Evolutionary conservation across 1,140 invertebrate species (phyloP), one percentile per base, ranked within the genome.

Genomic region (Pissodes strobi): DNA sequence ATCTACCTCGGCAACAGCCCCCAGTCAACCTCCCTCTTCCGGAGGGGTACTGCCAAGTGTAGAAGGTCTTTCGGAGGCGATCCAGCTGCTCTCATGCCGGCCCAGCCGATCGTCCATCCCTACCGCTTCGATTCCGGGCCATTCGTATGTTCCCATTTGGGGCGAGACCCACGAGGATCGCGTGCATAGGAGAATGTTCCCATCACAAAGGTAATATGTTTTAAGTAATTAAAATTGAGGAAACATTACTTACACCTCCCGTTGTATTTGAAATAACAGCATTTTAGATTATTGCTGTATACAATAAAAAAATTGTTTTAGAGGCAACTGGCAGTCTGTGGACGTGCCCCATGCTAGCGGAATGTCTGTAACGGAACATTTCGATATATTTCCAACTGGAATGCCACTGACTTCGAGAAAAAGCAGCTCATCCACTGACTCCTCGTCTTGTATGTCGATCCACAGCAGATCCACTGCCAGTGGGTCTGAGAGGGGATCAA

Each of bases 21-120:
- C 12, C 1, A 19, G 12, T 21, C 51, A 52, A 18, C 81, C 55
- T 74, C 81, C 37, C 71, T 6, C 49, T 2, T 10, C 46, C 8
- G 49, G 51, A 21, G 84, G 75, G 73, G 69, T 76, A 21, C 71
- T 76, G 12, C 69, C 83, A 23, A 86, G 84, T 76, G 84, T 86
- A 56, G 86, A 88, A 72, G 86, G 87, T 10, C 79, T 88, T 13
- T 83, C 84, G 3, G 86, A 87, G 77, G 86, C 86, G 6, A 88
- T 88, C 69, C 85, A 87, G 62, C 72, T 88, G 18, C 71, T 87
- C 2, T 86, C 85, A 30, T 85, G 83, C 71, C 79, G 82, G 67
- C 84, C 84, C 63, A 68, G 69, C 22, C 53, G 76, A 22, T 76
- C 69, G 46, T 72, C 70, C 6, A 76, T 76, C 43, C 75, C 72